Evolutionary conservation across 1,140 invertebrate genomes (phyloP), one percentile per base, ranked within the genome.

Genomic region (Drosophila aff.): DNA sequence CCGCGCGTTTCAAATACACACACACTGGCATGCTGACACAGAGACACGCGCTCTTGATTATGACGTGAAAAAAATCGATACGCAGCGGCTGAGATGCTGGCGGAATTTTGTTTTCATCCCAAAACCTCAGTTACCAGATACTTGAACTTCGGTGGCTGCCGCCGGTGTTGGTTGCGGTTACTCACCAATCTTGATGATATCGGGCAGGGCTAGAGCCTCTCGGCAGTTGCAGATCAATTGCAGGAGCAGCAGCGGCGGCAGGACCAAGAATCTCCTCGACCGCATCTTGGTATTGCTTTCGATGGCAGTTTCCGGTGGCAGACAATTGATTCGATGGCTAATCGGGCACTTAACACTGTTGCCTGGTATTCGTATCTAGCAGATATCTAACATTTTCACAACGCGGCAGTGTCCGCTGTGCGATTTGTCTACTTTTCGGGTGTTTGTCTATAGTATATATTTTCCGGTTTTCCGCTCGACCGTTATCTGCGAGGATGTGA

Each of bases 111-210:
- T 52, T 46, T 41, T 59, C 23, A 64, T 64, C 15, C 15, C 15
- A 9, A 52, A 33, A 21, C 3, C 55, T 16, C 23, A 21, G 31
- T 41, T 26, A 44, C 21, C 23, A 15, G 3, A 50, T 11, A 43
- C 44, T 59, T 8, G 23, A 43, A 36, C 18, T 58, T 15, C 4
- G n/a, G 18, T 44, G 23, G 13, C 9, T 21, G 26, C n/a, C 4
- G 26, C n/a, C 4, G 43, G 11, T 46, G 23, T 26, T 15, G 9
- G 23, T 26, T 15, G 9, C 16, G 5, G 15, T 15, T 57, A 77
- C 84, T 87, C 61, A 92, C 91, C 91, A 58, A 92, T 92, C 76
- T 92, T 92, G 4, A 92, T 92, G 18, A 91, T 81, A 58, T 92
- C 91, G 63, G 91, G 91, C 46, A 92, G 67, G 9, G 91, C 72